Conservation (phyloP, 2,113 vertebrate species). For the Trogon surrucura region DNA sequence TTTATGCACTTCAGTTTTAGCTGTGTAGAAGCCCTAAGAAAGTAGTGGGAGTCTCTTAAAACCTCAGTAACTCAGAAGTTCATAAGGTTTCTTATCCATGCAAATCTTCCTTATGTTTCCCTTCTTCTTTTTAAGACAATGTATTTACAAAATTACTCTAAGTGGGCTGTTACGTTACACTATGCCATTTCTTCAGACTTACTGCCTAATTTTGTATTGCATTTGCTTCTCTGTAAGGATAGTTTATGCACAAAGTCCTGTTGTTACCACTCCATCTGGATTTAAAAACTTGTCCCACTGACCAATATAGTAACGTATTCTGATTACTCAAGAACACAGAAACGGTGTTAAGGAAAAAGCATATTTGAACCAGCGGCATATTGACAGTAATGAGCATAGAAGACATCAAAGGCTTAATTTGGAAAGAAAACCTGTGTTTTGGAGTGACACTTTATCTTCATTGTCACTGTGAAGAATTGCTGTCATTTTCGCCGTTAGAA, state of each 20-base stretch:
- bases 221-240: background rate
- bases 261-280: background rate
- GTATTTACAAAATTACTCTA: background rate
- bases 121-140: background rate
- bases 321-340: background rate
- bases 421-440: slow-evolving; percentile 27
- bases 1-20: background rate
- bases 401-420: slow-evolving; percentile 7
- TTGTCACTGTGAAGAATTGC: slow-evolving; percentile 8
- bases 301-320: background rate
- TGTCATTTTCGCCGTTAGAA: slow-evolving; percentile 39
- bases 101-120: background rate
- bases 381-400: background rate
- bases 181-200: background rate
- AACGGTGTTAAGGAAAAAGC: background rate
- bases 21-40: background rate
- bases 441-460: background rate
- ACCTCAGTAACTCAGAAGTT: background rate
- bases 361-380: background rate
- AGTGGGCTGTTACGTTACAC: background rate
- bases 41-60: background rate
- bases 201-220: background rate
- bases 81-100: background rate
- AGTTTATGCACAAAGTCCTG: background rate
- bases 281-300: background rate